phyloP scores from a whole-genome alignment of 2,113 vertebrate genomes.

The Callithrix jacchus region DNA sequence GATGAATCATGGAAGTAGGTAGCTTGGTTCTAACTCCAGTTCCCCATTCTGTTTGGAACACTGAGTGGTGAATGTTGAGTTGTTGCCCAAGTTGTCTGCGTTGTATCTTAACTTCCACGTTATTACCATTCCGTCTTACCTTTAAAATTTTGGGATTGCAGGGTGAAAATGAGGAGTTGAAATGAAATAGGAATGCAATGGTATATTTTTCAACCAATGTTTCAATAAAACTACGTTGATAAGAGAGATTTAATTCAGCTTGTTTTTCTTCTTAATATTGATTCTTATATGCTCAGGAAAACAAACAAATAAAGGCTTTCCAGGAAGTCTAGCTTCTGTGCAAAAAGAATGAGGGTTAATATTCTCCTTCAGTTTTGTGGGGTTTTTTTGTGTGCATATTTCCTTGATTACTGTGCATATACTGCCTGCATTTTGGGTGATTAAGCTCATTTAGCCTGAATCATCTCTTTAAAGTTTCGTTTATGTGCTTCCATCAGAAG shows the following conservation, averaged over 20 bases:
- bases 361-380: not conserved
- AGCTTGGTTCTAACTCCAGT: not conserved
- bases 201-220: not conserved
- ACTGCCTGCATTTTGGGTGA: not conserved
- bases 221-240: not conserved
- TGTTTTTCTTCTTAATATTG: slow-evolving; percentile 37
- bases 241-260: not conserved
- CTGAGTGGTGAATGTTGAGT: not conserved
- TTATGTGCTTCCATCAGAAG: not conserved
- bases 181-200: not conserved
- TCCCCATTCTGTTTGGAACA: not conserved
- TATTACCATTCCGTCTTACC: not conserved
- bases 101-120: rapidly evolving
- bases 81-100: not conserved
- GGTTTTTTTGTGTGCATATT: not conserved
- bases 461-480: not conserved
- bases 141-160: not conserved
- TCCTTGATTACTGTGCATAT: not conserved
- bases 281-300: not conserved
- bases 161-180: not conserved
- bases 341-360: not conserved
- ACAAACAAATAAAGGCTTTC: not conserved
- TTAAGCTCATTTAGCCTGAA: not conserved
- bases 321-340: not conserved
- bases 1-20: not conserved